Percentiles rank a stretch among this genome's conserved stretches.
Conservation (phyloP, 2,888 invertebrate species). For the Napeogenes sylphis region DNA sequence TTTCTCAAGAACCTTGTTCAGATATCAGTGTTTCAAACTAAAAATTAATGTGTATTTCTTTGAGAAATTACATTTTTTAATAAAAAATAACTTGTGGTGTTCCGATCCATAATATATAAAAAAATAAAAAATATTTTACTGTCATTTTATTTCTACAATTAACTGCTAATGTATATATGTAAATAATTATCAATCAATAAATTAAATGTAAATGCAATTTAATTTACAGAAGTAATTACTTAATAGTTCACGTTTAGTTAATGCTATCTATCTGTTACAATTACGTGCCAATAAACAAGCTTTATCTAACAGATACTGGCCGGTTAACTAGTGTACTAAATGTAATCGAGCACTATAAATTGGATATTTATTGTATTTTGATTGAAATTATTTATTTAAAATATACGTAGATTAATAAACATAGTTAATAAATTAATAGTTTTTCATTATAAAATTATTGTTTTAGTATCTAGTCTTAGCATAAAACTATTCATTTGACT, state of each 20-base stretch:
- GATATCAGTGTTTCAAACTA: too few relatives aligned
- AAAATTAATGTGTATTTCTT: too few relatives aligned
- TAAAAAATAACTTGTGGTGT: too few relatives aligned
- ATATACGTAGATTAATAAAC: too few relatives aligned
- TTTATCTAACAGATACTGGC: slow-evolving; percentile 1
- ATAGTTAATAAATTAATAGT: too few relatives aligned
- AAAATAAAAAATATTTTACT: too few relatives aligned
- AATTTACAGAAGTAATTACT: slow-evolving; percentile 1
- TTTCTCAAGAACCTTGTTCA: too few relatives aligned
- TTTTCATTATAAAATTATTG: too few relatives aligned
- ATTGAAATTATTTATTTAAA: background rate
- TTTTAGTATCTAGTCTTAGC: too few relatives aligned
- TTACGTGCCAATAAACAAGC: slow-evolving; percentile 3
- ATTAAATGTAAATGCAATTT: background rate
- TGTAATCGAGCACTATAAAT: background rate
- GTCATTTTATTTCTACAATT: background rate
- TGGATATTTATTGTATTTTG: background rate
- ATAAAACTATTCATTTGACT: too few relatives aligned
- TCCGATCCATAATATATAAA: too few relatives aligned
- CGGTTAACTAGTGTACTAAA: background rate
- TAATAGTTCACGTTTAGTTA: background rate
- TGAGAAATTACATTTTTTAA: too few relatives aligned
- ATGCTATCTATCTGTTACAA: background rate
- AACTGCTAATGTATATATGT: background rate
- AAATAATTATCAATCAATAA: background rate